A percentile compares a stretch with the other conserved stretches of the same genome.
These are phyloP conservation scores for Eupristina koningsbergeri DNA, from an alignment of 1,140 invertebrate species.

Conservation along the genomic window DNA sequence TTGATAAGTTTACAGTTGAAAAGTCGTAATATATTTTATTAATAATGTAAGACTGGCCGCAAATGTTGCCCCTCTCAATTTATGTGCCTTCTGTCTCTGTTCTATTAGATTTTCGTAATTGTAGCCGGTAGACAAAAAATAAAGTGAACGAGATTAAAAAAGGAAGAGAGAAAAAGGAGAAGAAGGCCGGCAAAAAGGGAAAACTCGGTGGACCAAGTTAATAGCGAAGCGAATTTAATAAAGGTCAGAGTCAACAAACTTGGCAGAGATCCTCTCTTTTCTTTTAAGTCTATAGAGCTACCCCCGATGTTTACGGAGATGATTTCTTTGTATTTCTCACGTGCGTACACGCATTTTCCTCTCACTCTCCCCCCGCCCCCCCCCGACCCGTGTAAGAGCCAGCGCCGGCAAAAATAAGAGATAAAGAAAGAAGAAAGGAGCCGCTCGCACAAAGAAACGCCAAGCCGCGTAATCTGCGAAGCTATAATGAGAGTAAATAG, in stretches of 20 bases:
- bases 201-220: slow-evolving; percentile 20
- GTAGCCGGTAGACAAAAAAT: not conserved
- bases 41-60: not conserved
- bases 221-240: slow-evolving; percentile 29
- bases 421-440: slow-evolving; percentile 12
- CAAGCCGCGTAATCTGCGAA: slow-evolving; percentile 23
- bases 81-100: not conserved
- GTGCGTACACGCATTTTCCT: slow-evolving; percentile 21
- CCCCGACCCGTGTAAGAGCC: not conserved
- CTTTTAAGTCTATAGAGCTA: slow-evolving; percentile 5
- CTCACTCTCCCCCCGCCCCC: not conserved
- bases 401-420: not conserved
- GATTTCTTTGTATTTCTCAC: slow-evolving; percentile 36
- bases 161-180: not conserved
- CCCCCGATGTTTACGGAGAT: not conserved
- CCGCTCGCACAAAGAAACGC: slow-evolving; percentile 2
- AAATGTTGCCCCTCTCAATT: not conserved
- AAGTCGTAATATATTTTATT: not conserved
- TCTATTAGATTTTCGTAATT: not conserved
- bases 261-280: not conserved
- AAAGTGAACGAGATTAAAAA: not conserved
- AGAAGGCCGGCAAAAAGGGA: not conserved
- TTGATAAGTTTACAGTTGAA: not conserved
- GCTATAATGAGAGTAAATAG: slow-evolving; percentile 45
- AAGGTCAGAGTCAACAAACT: slow-evolving; percentile 33